Evolutionary conservation across 2,797 vertebrate species (phyloP).

Genomic region (Chaetodon trifasciatus): DNA sequence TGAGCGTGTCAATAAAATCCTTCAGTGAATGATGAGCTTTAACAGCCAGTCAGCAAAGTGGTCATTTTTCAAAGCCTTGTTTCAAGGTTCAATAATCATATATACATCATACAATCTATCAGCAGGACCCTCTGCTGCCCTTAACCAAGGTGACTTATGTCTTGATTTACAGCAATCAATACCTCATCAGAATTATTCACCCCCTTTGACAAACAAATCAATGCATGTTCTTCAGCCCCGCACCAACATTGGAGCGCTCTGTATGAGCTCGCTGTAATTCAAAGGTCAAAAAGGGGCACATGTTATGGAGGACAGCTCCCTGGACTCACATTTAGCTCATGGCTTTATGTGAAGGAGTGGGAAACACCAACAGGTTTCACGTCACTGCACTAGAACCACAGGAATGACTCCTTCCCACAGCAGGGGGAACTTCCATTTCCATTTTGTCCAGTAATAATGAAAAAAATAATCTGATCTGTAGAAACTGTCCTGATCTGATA

Average conservation of each 20-base stretch:
- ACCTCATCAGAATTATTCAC: constrained; percentile 75
- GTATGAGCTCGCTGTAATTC: constrained; percentile 40
- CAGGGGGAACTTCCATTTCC: not conserved
- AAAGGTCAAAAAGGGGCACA: not conserved
- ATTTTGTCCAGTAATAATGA: not conserved
- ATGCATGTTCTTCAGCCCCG: constrained; percentile 48
- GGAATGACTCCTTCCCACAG: not conserved
- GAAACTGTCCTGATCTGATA: not conserved
- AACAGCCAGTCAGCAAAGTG: constrained; percentile 58
- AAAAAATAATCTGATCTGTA: not conserved
- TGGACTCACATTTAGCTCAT: not conserved
- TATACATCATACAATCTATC: constrained; percentile 56
- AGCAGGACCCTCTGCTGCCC: constrained; percentile 27
- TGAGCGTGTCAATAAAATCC: constrained; percentile 55
- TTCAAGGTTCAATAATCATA: constrained; percentile 68
- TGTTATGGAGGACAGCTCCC: not conserved
- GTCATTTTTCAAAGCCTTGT: constrained; percentile 72
- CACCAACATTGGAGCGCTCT: not conserved
- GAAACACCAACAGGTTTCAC: not conserved
- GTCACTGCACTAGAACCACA: not conserved
- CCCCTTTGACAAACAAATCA: constrained; percentile 72
- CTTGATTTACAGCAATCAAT: constrained; percentile 73
- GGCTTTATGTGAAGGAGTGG: not conserved
- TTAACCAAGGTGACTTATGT: constrained; percentile 64
- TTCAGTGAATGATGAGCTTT: constrained; percentile 54